Conservation (phyloP, 2,797 vertebrate species). For the Myoxocephalus aenaeus region DNA sequence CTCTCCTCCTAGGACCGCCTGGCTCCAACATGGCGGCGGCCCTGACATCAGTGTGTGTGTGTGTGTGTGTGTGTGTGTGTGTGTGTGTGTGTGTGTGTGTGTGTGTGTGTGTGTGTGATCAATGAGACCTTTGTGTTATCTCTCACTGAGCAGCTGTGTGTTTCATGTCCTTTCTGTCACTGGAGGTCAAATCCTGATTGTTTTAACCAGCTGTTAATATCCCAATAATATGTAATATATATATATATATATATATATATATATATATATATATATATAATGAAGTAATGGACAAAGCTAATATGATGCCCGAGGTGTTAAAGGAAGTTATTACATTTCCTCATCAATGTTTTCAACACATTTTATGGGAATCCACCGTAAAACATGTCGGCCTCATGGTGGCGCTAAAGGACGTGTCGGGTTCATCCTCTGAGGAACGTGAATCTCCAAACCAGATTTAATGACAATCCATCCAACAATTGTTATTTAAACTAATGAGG, state of each 20-base stretch:
- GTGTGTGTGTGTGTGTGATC: conserved; percentile 34
- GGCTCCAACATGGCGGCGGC: conserved; percentile 65
- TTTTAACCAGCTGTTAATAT: not conserved
- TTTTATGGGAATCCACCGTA: no score
- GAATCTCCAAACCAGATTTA: not conserved
- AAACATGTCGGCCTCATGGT: no score
- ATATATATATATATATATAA: no score
- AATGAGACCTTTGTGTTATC: conserved; percentile 57
- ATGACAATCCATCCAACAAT: no score
- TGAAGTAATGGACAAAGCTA: not conserved
- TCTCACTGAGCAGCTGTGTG: conserved; percentile 40
- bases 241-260: no score
- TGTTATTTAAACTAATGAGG: not conserved
- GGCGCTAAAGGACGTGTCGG: no score
- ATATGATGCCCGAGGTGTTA: not conserved
- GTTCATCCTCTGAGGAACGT: not conserved
- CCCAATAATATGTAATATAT: not conserved
- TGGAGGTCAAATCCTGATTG: not conserved
- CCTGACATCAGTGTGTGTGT: conserved; percentile 59
- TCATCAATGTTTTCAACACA: no score
- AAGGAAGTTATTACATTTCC: no score
- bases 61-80: conserved; percentile 32
- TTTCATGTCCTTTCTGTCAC: not conserved
- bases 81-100: conserved; percentile 32
- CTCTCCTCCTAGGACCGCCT: conserved; percentile 72